Evolutionary conservation across 2,888 invertebrate genomes (phyloP).

Genomic region (Lathronympha strigana): DNA sequence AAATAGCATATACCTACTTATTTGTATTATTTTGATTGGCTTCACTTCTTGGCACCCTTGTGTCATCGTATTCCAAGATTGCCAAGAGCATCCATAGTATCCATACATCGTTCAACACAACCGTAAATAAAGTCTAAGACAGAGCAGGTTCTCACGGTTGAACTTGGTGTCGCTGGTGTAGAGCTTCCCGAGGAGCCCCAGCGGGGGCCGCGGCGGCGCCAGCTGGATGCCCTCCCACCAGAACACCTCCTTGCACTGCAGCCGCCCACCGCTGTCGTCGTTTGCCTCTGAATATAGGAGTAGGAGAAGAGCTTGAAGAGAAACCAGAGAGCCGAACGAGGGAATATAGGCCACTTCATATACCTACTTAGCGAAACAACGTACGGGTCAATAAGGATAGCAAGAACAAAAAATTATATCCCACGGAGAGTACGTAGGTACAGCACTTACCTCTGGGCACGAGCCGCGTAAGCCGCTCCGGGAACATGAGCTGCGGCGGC

Average conservation of each 20-base stretch:
- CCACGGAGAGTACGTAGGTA: neutral
- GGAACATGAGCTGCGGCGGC: constrained; percentile 87
- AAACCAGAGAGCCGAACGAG: too few relatives aligned
- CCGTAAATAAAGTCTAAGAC: neutral
- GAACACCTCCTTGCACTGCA: constrained; percentile 87
- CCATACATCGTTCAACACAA: neutral
- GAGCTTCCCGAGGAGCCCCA: constrained; percentile 85
- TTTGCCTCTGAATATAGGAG: constrained; percentile 65
- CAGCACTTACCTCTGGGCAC: constrained; percentile 81
- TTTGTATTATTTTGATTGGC: too few relatives aligned
- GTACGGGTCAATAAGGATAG: too few relatives aligned
- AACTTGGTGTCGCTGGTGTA: constrained; percentile 80
- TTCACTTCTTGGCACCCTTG: too few relatives aligned
- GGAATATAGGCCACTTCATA: too few relatives aligned
- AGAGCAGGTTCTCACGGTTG: constrained; percentile 70
- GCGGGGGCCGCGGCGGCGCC: constrained; percentile 84
- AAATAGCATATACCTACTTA: too few relatives aligned
- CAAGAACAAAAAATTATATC: neutral
- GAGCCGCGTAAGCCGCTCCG: constrained; percentile 87
- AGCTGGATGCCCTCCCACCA: constrained; percentile 90
- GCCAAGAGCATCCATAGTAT: neutral
- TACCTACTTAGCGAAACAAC: too few relatives aligned
- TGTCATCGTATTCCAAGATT: too few relatives aligned
- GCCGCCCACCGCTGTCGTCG: constrained; percentile 76
- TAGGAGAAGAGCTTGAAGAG: too few relatives aligned